Base-by-base conservation (phyloP, 2,113 vertebrate genomes). In the Girardinichthys multiradiatus region DNA sequence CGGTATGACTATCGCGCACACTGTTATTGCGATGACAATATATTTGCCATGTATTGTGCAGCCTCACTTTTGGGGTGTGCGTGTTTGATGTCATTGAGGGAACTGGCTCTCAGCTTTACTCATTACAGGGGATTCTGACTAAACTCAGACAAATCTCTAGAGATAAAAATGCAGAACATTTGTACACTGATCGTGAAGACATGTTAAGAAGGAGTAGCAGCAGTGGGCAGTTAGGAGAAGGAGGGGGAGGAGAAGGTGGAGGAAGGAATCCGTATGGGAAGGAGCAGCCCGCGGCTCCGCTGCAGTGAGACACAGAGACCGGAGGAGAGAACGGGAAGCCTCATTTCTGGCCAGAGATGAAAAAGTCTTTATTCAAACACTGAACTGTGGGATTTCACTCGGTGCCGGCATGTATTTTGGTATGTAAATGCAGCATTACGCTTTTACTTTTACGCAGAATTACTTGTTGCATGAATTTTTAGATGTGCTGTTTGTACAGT, bases 401-500 rank as follows among this genome's bases (percentile, higher is more conserved):
- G 65, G 39, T 54, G 71, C 61, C 33, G 77, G 12, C 77, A 92
- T 86, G 89, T 85, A 84, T 83, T 92, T 89, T 76, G 89, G 89
- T 92, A 85, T 2, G 86, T 90, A 85, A 63, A 72, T 37, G 30
- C 66, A 2, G 51, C 74, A 9, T 31, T 17, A 1, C 68, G 4
- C 26, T 57, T 69, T 69, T 66, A 3, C 26, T 77, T n/a, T 28
- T 12, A 7, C 0, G 70, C 37, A 17, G 68, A 83, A 45, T 77
- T 85, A 91, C 91, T 89, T 92, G 91, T 92, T 91, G 91, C 86
- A 71, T 64, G 77, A 69, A 74, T 61, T 28, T 62, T 72, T 39
- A 27, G 62, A 74, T 74, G 35, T 27, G 57, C 61, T 72, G 61
- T 74, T 58, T 31, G 39, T 45, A 62, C 78, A 80, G 74, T 45